Evolutionary conservation across 1,140 invertebrate genomes (phyloP).

Genomic region (Macrobrachium rosenbergii): DNA sequence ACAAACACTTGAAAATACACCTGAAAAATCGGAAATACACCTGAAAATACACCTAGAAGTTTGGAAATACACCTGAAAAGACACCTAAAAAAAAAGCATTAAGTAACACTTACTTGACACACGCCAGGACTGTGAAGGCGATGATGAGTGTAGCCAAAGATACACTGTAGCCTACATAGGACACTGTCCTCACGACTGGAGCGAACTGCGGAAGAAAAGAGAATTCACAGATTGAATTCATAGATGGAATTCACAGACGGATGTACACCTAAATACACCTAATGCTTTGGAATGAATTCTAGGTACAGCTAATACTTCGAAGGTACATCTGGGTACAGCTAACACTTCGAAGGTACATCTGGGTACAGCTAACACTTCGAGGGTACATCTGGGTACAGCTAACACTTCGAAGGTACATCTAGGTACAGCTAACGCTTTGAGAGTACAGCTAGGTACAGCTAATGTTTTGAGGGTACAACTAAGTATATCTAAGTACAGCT

Average conservation of each 20-base stretch:
- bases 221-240: not conserved
- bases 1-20: too few relatives aligned
- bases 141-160: slow-evolving; percentile 42
- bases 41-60: too few relatives aligned
- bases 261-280: not conserved
- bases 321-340: too few relatives aligned
- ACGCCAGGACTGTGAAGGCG: slow-evolving; percentile 49
- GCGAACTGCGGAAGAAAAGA: slow-evolving; percentile 22
- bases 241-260: not conserved
- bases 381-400: too few relatives aligned
- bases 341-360: too few relatives aligned
- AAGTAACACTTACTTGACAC: slow-evolving; percentile 35
- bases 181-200: slow-evolving; percentile 41
- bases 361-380: too few relatives aligned
- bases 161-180: slow-evolving; percentile 46
- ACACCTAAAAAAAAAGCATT: not conserved
- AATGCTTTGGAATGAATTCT: not conserved
- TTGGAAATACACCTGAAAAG: not conserved
- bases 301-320: not conserved
- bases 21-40: too few relatives aligned
- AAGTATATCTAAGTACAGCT: too few relatives aligned
- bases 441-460: not conserved
- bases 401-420: too few relatives aligned
- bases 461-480: too few relatives aligned
- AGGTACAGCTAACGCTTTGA: not conserved